These are phyloP conservation scores for Coleophora deauratella DNA, from an alignment of 2,888 invertebrate species.

Conservation along the genomic window DNA sequence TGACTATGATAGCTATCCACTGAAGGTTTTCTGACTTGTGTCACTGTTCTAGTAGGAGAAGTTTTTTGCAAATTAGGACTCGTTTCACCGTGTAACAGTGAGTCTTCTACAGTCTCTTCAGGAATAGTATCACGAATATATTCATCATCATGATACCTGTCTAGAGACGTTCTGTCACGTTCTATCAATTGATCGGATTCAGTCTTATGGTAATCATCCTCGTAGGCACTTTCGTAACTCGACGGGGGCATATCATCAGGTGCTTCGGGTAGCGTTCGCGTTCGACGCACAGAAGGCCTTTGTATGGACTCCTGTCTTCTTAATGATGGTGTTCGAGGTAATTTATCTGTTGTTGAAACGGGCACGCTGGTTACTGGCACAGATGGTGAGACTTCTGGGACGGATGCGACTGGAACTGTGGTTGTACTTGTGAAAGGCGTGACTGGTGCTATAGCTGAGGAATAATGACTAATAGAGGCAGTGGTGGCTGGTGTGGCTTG, in stretches of 20 bases:
- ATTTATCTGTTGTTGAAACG: constrained; percentile 43
- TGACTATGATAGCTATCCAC: constrained; percentile 66
- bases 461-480: constrained; percentile 34
- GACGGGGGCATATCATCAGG: constrained; percentile 57
- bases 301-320: constrained; percentile 69
- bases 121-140: constrained; percentile 52
- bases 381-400: constrained; percentile 53
- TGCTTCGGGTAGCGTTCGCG: constrained; percentile 62
- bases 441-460: constrained; percentile 40
- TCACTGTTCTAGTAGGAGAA: constrained; percentile 53
- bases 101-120: constrained; percentile 49
- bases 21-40: constrained; percentile 55
- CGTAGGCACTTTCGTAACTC: constrained; percentile 71
- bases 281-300: constrained; percentile 63
- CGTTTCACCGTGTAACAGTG: constrained; percentile 43
- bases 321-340: constrained; percentile 59
- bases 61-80: constrained; percentile 51
- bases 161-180: constrained; percentile 48
- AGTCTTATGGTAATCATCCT: constrained; percentile 70
- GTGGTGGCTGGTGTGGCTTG: constrained; percentile 35
- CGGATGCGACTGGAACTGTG: constrained; percentile 48
- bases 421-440: constrained; percentile 47
- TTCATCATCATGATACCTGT: constrained; percentile 61
- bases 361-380: constrained; percentile 48
- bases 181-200: constrained; percentile 62